Conservation (phyloP, 1,140 invertebrate genomes). For the Listronotus bonariensis region DNA sequence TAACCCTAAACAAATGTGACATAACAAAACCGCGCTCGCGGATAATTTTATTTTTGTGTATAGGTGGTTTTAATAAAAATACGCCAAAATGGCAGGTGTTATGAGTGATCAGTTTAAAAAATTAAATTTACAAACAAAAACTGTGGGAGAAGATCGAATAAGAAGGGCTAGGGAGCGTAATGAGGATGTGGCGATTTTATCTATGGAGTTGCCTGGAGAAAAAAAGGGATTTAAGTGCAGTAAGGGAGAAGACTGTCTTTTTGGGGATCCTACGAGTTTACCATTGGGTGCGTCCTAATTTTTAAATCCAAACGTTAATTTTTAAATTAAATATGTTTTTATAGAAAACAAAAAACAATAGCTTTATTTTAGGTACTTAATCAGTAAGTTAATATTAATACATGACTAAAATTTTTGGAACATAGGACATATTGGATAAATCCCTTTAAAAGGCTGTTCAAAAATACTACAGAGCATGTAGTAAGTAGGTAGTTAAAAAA, state of each 20-base stretch:
- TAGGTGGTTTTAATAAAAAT: no score
- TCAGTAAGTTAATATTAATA: no score
- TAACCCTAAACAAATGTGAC: conserved; percentile 14
- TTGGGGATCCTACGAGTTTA: conserved; percentile 76
- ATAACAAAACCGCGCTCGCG: neutral
- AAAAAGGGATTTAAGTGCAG: conserved; percentile 77
- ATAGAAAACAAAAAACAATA: no score
- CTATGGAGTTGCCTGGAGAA: conserved; percentile 78
- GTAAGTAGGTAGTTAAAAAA: no score
- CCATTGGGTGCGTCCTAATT: conserved; percentile 68
- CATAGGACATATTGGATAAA: no score
- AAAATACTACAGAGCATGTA: no score
- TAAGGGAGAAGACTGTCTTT: conserved; percentile 70
- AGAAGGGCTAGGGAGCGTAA: conserved; percentile 76
- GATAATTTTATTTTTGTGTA: no score
- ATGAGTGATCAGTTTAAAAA: conserved; percentile 76
- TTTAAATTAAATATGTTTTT: no score
- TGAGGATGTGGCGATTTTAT: conserved; percentile 83
- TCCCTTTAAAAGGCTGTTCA: no score
- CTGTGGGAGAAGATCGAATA: conserved; percentile 75
- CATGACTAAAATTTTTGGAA: no score
- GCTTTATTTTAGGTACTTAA: no score
- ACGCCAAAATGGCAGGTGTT: conserved; percentile 68
- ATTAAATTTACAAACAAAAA: conserved; percentile 73
- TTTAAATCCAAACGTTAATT: no score